Evolutionary conservation across 2,113 vertebrate species (phyloP).

Genomic region (Acanthochromis polyacanthus): DNA sequence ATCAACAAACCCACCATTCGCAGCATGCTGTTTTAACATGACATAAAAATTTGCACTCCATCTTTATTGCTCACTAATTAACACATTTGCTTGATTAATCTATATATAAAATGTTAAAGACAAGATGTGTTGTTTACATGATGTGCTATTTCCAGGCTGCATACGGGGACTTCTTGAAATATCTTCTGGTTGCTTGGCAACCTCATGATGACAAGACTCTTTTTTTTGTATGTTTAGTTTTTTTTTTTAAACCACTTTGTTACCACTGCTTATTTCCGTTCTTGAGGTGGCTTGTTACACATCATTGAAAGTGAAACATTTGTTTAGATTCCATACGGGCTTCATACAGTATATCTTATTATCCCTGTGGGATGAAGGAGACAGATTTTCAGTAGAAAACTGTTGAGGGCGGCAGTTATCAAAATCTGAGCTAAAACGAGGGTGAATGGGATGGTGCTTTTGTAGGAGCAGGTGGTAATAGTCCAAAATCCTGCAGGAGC

Average conservation of each 20-base stretch:
- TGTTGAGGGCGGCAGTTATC: slow-evolving; percentile 27
- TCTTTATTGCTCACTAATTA: too few relatives aligned
- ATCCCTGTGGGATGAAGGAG: not conserved
- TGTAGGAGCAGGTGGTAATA: slow-evolving; percentile 26
- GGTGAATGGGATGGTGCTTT: slow-evolving; percentile 7
- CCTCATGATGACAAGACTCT: not conserved
- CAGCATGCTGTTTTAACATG: not conserved
- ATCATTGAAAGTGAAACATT: slow-evolving; percentile 19
- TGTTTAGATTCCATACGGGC: slow-evolving; percentile 20
- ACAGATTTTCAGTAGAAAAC: slow-evolving; percentile 33
- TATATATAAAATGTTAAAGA: too few relatives aligned
- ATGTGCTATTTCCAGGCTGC: not conserved
- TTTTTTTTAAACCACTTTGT: not conserved
- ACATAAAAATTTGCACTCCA: too few relatives aligned
- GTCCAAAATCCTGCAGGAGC: slow-evolving; percentile 34
- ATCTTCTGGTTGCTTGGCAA: not conserved
- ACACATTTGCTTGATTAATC: too few relatives aligned
- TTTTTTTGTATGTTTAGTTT: not conserved
- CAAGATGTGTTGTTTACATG: too few relatives aligned
- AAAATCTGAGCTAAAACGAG: slow-evolving; percentile 18
- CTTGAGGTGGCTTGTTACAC: slow-evolving; percentile 23
- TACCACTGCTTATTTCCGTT: not conserved
- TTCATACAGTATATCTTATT: not conserved
- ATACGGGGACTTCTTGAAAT: not conserved
- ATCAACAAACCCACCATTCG: not conserved